Percentiles rank a stretch among this genome's conserved stretches.
These are phyloP conservation scores for Amphilophus citrinellus DNA, from an alignment of 2,113 vertebrate species.

Conservation along the genomic window DNA sequence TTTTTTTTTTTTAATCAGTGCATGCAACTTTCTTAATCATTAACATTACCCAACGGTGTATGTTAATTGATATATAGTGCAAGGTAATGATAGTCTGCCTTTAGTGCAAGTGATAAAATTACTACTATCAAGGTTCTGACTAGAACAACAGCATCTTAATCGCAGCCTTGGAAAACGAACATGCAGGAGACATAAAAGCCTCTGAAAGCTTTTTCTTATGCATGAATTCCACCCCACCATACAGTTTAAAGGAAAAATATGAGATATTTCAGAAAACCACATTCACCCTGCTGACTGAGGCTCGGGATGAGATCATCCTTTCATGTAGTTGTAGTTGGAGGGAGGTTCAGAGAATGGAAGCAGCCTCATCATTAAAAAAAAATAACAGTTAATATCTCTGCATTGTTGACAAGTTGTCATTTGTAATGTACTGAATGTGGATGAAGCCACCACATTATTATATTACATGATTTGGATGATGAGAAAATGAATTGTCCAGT, in stretches of 20 bases:
- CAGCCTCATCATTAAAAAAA: neutral
- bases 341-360: conserved; percentile 4
- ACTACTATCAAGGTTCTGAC: conserved; percentile 56
- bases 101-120: conserved; percentile 72
- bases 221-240: conserved; percentile 18
- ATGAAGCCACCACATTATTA: conserved; percentile 14
- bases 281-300: conserved; percentile 9
- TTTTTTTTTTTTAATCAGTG: conserved; percentile 88
- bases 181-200: conserved; percentile 52
- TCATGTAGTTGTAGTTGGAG: conserved; percentile 33
- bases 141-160: conserved; percentile 64
- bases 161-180: conserved; percentile 48
- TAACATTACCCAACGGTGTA: conserved; percentile 79
- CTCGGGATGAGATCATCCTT: conserved; percentile 25
- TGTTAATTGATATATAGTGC: conserved; percentile 84
- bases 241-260: conserved; percentile 34
- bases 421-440: neutral
- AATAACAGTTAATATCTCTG: neutral
- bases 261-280: conserved; percentile 16
- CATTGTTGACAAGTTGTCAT: neutral
- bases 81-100: conserved; percentile 78
- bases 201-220: conserved; percentile 47
- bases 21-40: conserved; percentile 85
- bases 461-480: neutral
- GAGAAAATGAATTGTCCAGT: neutral